Evolutionary conservation across 1,140 invertebrate genomes (phyloP), one percentile per base, ranked within the genome.

Genomic region (Drosophila lowei): DNA sequence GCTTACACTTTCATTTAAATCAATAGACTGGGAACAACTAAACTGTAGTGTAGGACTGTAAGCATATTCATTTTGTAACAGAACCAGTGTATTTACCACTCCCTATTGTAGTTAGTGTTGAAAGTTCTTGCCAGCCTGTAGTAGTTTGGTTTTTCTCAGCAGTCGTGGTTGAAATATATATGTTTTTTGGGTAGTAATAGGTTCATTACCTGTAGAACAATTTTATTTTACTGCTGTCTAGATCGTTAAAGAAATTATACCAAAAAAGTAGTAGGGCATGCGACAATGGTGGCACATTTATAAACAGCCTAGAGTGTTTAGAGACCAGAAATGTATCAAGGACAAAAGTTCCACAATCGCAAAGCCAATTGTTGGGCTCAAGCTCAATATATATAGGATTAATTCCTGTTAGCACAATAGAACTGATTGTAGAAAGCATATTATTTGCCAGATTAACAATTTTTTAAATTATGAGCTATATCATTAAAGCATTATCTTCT

Each of bases 291-390:
- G 77, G 68, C 2, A 47, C 21, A 43, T 66, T 74, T 15, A 80
- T 52, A 48, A 88, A 88, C 1, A 56, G 28, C 41, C 38, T 66
- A 7, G 67, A 60, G 28, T 73, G 56, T 7, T 46, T n/a, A 2
- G 42, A 43, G 41, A 72, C n/a, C 80, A n/a, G 18, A 67, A 52
- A 1, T 63, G 9, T 1, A 64, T 34, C 11, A 88, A 25, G 0
- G 59, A 53, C 2, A n/a, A n/a, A 8, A 88, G 46, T 1, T 68
- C n/a, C 23, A 15, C 79, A 84, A 47, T 68, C 46, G 28, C 84
- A 88, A 13, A 60, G 46, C 84, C 84, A 88, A 28, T 72, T 52
- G 15, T 88, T 88, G 2, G 58, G 56, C 6, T 71, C 67, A 3
- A 88, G 16, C 18, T 72, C 72, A 6, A 88, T 5, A 11, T 76